Base-by-base conservation (phyloP, 1,140 invertebrate species). In the Achroia grisella region DNA sequence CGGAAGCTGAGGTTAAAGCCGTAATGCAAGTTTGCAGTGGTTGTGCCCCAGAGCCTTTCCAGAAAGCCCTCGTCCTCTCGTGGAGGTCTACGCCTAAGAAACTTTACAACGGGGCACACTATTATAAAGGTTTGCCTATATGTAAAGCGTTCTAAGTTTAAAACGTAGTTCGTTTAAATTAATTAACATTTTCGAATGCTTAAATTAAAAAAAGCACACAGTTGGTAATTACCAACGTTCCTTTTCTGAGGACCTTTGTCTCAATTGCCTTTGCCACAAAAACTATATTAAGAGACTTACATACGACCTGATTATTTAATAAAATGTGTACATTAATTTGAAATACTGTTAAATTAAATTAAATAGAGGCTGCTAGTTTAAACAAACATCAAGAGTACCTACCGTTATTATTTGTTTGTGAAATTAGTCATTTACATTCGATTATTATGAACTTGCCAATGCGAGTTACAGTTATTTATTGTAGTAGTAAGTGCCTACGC, bases 21-120 rank as follows among this genome's bases (percentile, higher is more conserved):
- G 91, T 94, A 1, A 93, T 94, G 91, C 87, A 90, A 54, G 78
- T 94, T 1, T 95, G 93, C 68, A 90, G 90, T 32, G 92, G 90
- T 2, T 94, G 93, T 52, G 81, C 89, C 8, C 64, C 86, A 0
- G 93, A 95, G 60, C 93, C 93, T 0, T 95, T 94, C 81, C 89
- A 89, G 17, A 93, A 93, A 54, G 93, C 92, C 0, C 81, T 93
- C 0, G 85, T 94, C 1, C 87, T 95, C 10, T 90, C 89, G 2
- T 95, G 93, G 93, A 89, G 92, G 66, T 86, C 85, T 12, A 90
- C 91, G 0, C 87, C 90, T 0, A 93, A 93, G 64, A 93, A 93
- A 71, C 86, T 92, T 6, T 93, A 89, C 70, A 93, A 88, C 45
- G 93, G 91, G 27, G 93, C 89, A 4, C 86, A 90, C n/a, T 91